These are phyloP conservation scores for Hippopotamus amphibius DNA, from an alignment of 2,113 vertebrate genomes.

Conservation along the genomic window DNA sequence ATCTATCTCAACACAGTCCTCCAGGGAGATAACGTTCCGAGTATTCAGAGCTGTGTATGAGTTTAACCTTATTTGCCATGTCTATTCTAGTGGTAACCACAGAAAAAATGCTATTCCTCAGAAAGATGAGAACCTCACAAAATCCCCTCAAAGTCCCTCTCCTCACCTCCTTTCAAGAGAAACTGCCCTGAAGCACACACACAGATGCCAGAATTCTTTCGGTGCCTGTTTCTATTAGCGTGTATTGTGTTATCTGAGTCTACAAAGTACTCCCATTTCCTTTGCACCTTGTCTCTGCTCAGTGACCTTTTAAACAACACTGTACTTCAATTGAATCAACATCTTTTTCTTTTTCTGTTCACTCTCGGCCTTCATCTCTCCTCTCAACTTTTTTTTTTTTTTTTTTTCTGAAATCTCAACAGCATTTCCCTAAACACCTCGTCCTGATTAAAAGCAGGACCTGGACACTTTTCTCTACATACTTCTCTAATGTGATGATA, in stretches of 20 bases:
- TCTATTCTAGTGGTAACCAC: background rate
- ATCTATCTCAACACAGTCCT: background rate
- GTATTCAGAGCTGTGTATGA: background rate
- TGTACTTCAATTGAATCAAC: conserved; percentile 50
- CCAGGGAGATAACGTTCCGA: background rate
- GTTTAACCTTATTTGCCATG: background rate
- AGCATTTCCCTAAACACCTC: conserved; percentile 54
- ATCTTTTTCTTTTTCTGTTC: conserved; percentile 41
- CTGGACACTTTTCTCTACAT: conserved; percentile 53
- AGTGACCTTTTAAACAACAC: conserved; percentile 55
- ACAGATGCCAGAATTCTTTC: background rate
- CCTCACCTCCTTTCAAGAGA: background rate
- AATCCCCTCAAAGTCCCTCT: background rate
- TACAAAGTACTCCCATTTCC: background rate
- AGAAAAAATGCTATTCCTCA: background rate
- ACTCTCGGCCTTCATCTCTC: conserved; percentile 47
- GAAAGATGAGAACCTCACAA: background rate
- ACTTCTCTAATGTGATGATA: conserved; percentile 39
- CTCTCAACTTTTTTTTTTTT: background rate
- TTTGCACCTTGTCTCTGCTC: conserved; percentile 16
- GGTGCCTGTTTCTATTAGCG: background rate
- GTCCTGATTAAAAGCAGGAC: conserved; percentile 51
- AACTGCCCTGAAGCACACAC: background rate
- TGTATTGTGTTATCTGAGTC: background rate
- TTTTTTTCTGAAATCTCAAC: conserved; percentile 8